Evolutionary conservation across 2,888 invertebrate species (phyloP).

Genomic region (Meliscaeva auricollis): DNA sequence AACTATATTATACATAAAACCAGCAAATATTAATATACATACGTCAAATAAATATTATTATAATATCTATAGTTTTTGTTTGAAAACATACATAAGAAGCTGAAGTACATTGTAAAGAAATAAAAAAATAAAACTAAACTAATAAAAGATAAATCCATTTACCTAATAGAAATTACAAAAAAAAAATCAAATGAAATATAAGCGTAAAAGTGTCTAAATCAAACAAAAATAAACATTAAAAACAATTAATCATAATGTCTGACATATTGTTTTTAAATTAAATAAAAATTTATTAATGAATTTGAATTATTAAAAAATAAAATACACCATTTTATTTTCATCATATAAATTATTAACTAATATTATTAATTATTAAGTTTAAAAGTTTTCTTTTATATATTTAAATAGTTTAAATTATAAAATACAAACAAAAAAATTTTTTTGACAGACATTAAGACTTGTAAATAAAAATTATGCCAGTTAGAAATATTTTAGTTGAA

Average conservation of each 20-base stretch:
- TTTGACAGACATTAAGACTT: constrained; percentile 69
- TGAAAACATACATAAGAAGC: constrained; percentile 11
- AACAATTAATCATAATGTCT: constrained; percentile 61
- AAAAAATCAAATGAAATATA: constrained; percentile 54
- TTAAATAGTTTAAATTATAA: constrained; percentile 21
- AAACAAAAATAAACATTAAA: constrained; percentile 41
- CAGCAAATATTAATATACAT: constrained; percentile 45
- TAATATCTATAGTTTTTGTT: no score
- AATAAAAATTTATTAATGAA: background rate
- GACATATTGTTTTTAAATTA: constrained; percentile 38
- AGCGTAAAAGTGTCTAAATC: constrained; percentile 77
- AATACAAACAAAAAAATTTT: background rate
- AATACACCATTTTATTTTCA: background rate
- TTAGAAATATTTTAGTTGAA: constrained; percentile 39
- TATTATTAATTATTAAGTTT: background rate
- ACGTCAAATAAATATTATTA: constrained; percentile 2
- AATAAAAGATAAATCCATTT: constrained; percentile 29
- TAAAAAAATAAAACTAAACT: constrained; percentile 13
- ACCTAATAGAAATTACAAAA: constrained; percentile 17
- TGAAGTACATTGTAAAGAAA: constrained; percentile 33
- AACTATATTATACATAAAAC: constrained; percentile 21
- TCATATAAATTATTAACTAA: background rate
- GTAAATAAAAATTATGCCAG: constrained; percentile 57
- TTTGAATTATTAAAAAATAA: background rate
- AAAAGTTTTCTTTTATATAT: background rate